Percentiles rank a stretch among this genome's conserved stretches.
Conservation (phyloP, 2,797 vertebrate genomes). For the Atherinosoma microstoma region DNA sequence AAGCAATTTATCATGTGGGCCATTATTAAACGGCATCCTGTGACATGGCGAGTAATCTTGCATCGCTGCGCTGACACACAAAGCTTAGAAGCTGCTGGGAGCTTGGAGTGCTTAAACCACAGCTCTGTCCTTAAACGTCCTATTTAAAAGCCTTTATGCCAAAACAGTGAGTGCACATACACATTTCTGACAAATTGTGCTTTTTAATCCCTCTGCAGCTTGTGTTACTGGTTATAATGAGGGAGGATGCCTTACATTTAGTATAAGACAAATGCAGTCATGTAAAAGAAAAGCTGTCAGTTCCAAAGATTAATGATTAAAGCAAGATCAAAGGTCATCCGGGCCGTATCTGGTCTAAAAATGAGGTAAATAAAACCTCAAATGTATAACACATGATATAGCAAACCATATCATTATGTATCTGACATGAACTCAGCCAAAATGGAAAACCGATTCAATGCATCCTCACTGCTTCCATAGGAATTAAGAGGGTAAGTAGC, state of each 20-base stretch:
- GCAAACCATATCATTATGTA: too few relatives aligned
- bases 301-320: too few relatives aligned
- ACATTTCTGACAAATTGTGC: background rate
- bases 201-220: background rate
- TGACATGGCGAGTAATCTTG: conserved; percentile 64
- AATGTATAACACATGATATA: background rate
- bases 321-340: too few relatives aligned
- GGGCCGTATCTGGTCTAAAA: background rate
- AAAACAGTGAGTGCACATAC: background rate
- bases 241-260: background rate
- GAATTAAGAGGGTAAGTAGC: too few relatives aligned
- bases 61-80: conserved; percentile 43
- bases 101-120: background rate
- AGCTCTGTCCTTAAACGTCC: background rate
- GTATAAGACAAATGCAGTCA: background rate
- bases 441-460: too few relatives aligned
- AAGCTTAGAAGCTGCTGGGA: conserved; percentile 34
- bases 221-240: conserved; percentile 5
- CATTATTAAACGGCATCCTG: conserved; percentile 70
- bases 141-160: background rate
- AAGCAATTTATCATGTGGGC: conserved; percentile 86
- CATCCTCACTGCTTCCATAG: too few relatives aligned
- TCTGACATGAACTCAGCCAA: too few relatives aligned
- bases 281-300: too few relatives aligned
- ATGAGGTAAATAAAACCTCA: background rate